A percentile compares a stretch with the other conserved stretches of the same genome.
Conservation (phyloP, 2,113 vertebrate species). For the Notothenia rossii region DNA sequence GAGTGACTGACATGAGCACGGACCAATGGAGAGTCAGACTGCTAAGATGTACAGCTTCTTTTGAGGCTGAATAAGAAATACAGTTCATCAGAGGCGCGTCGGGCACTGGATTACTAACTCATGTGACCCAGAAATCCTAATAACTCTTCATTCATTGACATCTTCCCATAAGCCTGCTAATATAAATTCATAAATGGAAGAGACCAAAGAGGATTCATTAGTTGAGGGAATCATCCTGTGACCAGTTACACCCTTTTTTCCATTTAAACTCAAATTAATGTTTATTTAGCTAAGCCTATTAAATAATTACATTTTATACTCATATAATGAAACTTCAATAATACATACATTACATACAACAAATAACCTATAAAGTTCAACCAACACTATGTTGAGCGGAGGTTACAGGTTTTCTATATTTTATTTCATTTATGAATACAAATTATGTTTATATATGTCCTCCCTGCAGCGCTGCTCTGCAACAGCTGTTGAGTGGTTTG, state of each 20-base stretch:
- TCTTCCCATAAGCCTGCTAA: constrained; percentile 24
- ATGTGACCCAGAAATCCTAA: constrained; percentile 58
- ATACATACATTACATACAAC: not conserved
- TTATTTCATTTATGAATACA: not conserved
- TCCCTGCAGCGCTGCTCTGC: not conserved
- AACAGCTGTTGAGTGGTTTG: not conserved
- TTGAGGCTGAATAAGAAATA: constrained; percentile 16
- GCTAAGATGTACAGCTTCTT: not conserved
- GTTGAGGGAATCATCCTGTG: constrained; percentile 31
- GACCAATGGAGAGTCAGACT: constrained; percentile 3
- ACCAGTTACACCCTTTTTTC: constrained; percentile 27
- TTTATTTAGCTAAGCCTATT: constrained; percentile 40
- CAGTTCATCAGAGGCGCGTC: constrained; percentile 5
- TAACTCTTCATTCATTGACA: constrained; percentile 61
- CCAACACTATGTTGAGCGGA: not conserved
- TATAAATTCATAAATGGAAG: constrained; percentile 39
- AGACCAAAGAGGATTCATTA: constrained; percentile 46
- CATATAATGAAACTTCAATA: not conserved
- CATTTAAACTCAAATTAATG: constrained; percentile 11
- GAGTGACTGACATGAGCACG: constrained; percentile 1
- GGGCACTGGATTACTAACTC: constrained; percentile 16
- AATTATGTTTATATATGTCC: not conserved
- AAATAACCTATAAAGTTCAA: not conserved
- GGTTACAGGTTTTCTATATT: not conserved
- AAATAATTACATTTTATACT: constrained; percentile 2